These are phyloP conservation scores for Halcyon leucocephala DNA, from an alignment of 2,797 vertebrate genomes.

Conservation along the genomic window DNA sequence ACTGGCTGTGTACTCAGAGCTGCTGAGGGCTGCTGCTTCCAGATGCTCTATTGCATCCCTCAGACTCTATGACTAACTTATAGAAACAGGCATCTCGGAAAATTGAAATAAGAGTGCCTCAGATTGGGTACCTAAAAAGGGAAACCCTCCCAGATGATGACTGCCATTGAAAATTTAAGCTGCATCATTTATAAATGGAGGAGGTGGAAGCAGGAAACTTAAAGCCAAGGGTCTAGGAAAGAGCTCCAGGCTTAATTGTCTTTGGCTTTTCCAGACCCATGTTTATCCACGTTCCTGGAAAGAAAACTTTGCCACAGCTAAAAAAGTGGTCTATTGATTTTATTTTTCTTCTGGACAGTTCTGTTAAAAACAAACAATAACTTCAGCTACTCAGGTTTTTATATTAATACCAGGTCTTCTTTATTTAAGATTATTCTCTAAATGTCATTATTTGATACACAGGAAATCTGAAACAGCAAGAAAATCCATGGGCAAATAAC, in stretches of 20 bases:
- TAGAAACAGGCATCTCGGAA: neutral
- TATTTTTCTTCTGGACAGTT: neutral
- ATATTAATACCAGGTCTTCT: neutral
- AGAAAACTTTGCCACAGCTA: neutral
- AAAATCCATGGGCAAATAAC: constrained; percentile 25
- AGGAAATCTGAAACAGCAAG: neutral
- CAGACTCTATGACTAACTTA: neutral
- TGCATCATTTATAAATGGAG: neutral
- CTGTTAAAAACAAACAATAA: neutral
- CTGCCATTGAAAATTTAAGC: neutral
- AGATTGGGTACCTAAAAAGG: neutral
- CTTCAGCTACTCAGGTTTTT: neutral
- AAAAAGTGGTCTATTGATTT: neutral
- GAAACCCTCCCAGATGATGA: neutral
- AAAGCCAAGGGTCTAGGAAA: neutral
- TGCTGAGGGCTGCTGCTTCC: neutral
- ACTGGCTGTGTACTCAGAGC: neutral
- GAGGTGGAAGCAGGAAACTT: neutral
- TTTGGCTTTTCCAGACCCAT: neutral
- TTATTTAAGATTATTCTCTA: neutral
- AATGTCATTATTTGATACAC: neutral
- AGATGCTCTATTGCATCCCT: neutral
- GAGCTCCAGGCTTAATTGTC: neutral
- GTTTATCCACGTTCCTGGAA: neutral
- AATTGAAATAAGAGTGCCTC: neutral